Evolutionary conservation across 2,113 vertebrate species (phyloP).

Genomic region (Calyptommatus sinebrachiatus): DNA sequence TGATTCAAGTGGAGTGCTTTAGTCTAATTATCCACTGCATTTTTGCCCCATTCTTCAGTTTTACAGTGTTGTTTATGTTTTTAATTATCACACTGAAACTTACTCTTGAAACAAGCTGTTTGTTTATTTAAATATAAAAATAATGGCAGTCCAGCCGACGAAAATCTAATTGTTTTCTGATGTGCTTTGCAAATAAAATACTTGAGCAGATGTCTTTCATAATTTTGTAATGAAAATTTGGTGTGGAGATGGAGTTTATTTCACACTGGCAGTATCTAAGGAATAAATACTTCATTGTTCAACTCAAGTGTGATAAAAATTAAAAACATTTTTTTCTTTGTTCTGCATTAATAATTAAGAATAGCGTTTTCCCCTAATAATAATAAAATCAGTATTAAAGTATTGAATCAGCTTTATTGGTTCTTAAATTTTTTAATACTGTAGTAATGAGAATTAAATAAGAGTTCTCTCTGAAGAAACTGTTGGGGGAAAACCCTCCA

Average conservation of each 20-base stretch:
- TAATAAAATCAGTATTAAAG: not conserved
- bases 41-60: not conserved
- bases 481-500: not conserved
- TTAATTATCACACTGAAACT: not conserved
- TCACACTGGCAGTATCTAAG: not conserved
- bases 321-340: not conserved
- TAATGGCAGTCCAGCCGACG: not conserved
- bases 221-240: not conserved
- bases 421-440: not conserved
- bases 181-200: not conserved
- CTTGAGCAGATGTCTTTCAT: too few relatives aligned
- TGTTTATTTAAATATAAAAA: not conserved
- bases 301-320: not conserved
- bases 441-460: constrained; percentile 2
- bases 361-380: not conserved
- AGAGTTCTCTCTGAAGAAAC: not conserved
- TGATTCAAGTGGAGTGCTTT: not conserved
- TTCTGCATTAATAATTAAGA: not conserved
- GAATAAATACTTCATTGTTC: not conserved
- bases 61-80: not conserved
- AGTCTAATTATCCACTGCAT: not conserved
- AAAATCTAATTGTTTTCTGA: not conserved
- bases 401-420: not conserved
- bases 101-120: not conserved
- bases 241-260: not conserved